Conservation (phyloP, 1,140 invertebrate species). For the Caenorhabditis tropicalis region DNA sequence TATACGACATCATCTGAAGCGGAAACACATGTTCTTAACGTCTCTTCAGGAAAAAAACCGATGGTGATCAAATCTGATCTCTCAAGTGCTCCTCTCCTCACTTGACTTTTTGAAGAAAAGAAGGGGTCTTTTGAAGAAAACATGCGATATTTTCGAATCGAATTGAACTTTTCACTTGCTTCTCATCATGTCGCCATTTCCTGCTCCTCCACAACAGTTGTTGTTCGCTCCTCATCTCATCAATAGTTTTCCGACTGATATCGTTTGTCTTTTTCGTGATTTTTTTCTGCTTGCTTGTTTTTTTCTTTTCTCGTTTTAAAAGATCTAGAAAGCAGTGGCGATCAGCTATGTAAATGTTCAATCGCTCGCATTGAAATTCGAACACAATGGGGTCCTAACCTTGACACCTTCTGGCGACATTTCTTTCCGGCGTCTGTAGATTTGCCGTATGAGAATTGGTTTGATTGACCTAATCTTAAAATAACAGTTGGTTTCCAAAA, state of each 20-base stretch:
- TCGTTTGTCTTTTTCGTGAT: conserved; percentile 41
- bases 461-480: background rate
- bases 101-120: background rate
- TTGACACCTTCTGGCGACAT: conserved; percentile 37
- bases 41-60: background rate
- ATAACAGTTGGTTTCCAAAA: too few species aligned
- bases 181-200: conserved; percentile 16
- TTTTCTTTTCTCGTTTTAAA: background rate
- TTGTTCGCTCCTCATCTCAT: background rate
- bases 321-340: background rate
- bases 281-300: conserved; percentile 1
- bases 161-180: conserved; percentile 35
- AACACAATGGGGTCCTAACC: conserved; percentile 1
- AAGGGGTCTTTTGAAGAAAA: background rate
- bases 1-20: conserved; percentile 40
- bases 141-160: conserved; percentile 41
- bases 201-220: conserved; percentile 41
- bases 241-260: conserved; percentile 35
- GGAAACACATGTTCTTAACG: conserved; percentile 34
- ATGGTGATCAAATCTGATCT: conserved; percentile 35
- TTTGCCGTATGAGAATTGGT: background rate
- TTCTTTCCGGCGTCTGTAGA: background rate
- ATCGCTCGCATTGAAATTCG: background rate
- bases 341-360: conserved; percentile 11
- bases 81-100: conserved; percentile 34